Conservation (phyloP, 2,888 invertebrate genomes). For the Morinoia aosen region DNA sequence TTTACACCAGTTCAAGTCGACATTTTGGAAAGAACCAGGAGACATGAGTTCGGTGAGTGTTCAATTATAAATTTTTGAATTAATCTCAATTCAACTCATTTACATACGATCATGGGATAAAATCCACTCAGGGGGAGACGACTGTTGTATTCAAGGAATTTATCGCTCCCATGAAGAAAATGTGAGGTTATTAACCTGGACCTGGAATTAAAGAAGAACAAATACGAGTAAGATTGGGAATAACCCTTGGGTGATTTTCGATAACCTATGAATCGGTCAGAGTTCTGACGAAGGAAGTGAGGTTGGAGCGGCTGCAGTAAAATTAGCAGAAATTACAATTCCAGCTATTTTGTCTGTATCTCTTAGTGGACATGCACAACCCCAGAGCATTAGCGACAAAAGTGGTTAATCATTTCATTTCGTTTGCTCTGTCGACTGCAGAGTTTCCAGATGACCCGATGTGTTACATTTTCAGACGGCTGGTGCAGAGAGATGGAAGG, state of each 20-base stretch:
- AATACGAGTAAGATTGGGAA: not conserved
- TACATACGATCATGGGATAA: not conserved
- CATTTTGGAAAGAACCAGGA: not conserved
- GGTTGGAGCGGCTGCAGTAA: not conserved
- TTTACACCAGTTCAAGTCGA: not conserved
- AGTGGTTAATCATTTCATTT: not conserved
- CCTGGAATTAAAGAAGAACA: not conserved
- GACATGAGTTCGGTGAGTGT: not conserved
- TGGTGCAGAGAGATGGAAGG: slow-evolving; percentile 68
- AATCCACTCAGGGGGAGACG: too few relatives aligned
- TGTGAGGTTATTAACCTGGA: too few relatives aligned
- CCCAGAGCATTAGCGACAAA: not conserved
- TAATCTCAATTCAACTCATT: not conserved
- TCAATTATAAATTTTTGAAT: not conserved
- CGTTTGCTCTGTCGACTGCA: too few relatives aligned
- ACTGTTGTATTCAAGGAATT: too few relatives aligned
- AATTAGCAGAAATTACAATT: not conserved
- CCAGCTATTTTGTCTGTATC: not conserved
- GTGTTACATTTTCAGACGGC: not conserved
- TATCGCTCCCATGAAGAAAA: too few relatives aligned
- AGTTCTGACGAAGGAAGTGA: not conserved
- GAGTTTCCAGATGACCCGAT: not conserved
- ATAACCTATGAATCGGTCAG: not conserved
- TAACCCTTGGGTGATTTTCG: too few relatives aligned
- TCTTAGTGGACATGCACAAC: not conserved